These are phyloP conservation scores for Auanema sp. DNA, from an alignment of 2,888 invertebrate genomes.

Conservation along the genomic window DNA sequence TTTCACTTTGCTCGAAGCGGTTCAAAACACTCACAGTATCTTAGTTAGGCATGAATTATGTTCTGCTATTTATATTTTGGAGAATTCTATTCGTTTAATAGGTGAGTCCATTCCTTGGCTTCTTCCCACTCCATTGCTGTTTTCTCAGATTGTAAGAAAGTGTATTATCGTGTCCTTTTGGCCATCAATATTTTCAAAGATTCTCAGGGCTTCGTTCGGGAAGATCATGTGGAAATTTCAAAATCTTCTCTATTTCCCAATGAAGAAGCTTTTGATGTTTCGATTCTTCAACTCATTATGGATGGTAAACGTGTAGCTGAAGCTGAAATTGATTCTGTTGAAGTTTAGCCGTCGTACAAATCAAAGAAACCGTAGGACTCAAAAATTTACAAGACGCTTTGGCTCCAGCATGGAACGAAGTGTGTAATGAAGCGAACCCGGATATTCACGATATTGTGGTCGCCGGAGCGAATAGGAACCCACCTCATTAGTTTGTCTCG, in stretches of 20 bases:
- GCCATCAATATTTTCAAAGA: slow-evolving; percentile 19
- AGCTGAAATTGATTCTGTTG: background rate
- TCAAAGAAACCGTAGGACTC: slow-evolving; percentile 12
- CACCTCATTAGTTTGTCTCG: background rate
- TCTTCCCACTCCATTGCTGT: background rate
- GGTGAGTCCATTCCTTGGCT: slow-evolving; percentile 3
- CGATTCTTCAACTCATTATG: slow-evolving; percentile 6
- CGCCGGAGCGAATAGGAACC: background rate
- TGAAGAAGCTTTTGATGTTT: slow-evolving; percentile 7
- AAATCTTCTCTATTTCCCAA: slow-evolving; percentile 9
- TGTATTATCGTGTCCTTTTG: slow-evolving; percentile 16
- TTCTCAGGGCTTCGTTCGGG: slow-evolving; percentile 4
- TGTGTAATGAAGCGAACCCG: slow-evolving; percentile 9
- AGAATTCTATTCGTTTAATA: slow-evolving; percentile 6
- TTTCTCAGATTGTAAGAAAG: slow-evolving; percentile 10
- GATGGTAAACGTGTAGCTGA: slow-evolving; percentile 5
- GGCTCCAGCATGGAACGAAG: slow-evolving; percentile 13
- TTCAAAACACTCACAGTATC: slow-evolving; percentile 1
- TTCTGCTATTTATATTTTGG: background rate
- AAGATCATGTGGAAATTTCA: slow-evolving; percentile 12
- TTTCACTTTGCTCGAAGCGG: background rate
- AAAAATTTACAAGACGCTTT: slow-evolving; percentile 15
- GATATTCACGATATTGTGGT: slow-evolving; percentile 7
- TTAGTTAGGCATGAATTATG: slow-evolving; percentile 8
- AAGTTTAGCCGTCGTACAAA: slow-evolving; percentile 12